phyloP scores from a whole-genome alignment of 2,888 invertebrate species.

The Lacanobia oleracea region DNA sequence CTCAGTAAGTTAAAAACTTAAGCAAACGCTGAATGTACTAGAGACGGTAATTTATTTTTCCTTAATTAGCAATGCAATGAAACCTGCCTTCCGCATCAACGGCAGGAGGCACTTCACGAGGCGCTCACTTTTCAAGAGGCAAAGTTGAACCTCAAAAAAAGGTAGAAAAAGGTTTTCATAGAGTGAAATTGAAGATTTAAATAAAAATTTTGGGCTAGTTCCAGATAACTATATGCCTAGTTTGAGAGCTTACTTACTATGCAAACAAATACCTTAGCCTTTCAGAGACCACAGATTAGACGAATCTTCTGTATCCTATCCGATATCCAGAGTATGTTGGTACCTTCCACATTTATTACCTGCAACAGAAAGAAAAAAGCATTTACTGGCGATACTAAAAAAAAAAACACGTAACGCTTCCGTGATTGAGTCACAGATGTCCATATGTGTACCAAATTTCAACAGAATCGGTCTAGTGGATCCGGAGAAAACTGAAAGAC shows the following conservation, averaged over 20 bases:
- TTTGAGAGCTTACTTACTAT: not conserved
- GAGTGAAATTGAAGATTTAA: slow-evolving; percentile 9
- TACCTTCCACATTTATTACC: slow-evolving; percentile 13
- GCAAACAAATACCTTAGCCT: not conserved
- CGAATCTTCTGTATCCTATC: not conserved
- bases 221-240: not conserved
- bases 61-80: slow-evolving; percentile 56
- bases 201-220: slow-evolving; percentile 11
- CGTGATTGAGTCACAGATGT: too few relatives aligned
- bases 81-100: slow-evolving; percentile 32
- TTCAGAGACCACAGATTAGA: not conserved
- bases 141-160: slow-evolving; percentile 30
- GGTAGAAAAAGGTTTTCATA: slow-evolving; percentile 7
- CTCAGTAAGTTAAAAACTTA: slow-evolving; percentile 16
- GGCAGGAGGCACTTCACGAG: slow-evolving; percentile 36
- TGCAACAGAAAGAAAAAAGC: slow-evolving; percentile 25
- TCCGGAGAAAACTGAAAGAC: too few relatives aligned
- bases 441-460: too few relatives aligned
- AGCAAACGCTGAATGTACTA: slow-evolving; percentile 28
- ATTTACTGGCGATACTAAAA: too few relatives aligned
- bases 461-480: too few relatives aligned
- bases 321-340: not conserved
- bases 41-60: slow-evolving; percentile 32
- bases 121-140: slow-evolving; percentile 39
- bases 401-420: too few relatives aligned